Percentiles rank a stretch among this genome's conserved stretches.
Evolutionary conservation across 2,113 vertebrate species (phyloP).

Genomic region (Heptranchias perlo): DNA sequence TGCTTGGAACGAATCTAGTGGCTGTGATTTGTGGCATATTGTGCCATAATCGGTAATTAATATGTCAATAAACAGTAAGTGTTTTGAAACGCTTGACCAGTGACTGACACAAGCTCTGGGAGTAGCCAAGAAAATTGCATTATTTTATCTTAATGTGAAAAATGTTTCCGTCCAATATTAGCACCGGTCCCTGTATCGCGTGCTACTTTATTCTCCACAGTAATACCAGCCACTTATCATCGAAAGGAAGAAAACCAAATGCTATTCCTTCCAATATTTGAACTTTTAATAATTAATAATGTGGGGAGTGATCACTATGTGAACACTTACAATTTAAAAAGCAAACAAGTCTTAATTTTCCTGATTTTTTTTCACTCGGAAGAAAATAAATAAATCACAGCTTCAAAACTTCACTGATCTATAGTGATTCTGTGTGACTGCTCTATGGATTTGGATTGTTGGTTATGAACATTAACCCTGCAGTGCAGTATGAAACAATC

Average conservation of each 20-base stretch:
- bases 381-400: not conserved
- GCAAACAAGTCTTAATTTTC: not conserved
- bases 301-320: not conserved
- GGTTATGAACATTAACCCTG: not conserved
- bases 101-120: slow-evolving; percentile 27
- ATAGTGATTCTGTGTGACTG: not conserved
- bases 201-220: not conserved
- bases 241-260: not conserved
- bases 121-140: slow-evolving; percentile 34
- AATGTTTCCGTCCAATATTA: slow-evolving; percentile 32
- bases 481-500: not conserved
- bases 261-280: not conserved
- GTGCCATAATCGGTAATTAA: slow-evolving; percentile 35
- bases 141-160: slow-evolving; percentile 20
- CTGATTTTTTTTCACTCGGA: not conserved
- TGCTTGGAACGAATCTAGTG: slow-evolving; percentile 34
- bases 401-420: not conserved
- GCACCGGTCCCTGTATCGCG: not conserved
- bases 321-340: not conserved
- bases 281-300: slow-evolving; percentile 20
- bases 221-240: slow-evolving; percentile 2
- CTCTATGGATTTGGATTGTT: not conserved
- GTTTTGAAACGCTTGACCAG: slow-evolving; percentile 34
- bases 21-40: slow-evolving; percentile 36
- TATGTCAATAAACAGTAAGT: slow-evolving; percentile 36